Base-by-base conservation (phyloP, 2,888 invertebrate genomes). In the Drosophila pegasa region DNA sequence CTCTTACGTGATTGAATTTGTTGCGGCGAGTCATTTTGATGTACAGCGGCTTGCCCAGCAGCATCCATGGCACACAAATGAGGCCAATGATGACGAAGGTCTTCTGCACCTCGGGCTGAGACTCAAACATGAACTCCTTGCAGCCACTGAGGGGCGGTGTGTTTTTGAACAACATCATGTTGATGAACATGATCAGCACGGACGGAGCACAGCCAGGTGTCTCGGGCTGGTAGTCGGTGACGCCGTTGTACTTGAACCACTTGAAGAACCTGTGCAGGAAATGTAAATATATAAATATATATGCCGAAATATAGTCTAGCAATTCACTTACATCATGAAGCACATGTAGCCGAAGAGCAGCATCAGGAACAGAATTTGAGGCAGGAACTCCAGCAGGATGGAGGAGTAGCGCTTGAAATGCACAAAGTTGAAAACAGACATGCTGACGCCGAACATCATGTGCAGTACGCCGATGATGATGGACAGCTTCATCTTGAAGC, bases 401-500 rank as follows among this genome's bases (percentile, higher is more conserved):
- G 94, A 95, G 71, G 94, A 93, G 80, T 94, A 94, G 76, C 94
- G 95, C 83, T 94, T 94, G 93, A 96, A 96, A 93, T 96, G 95
- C 63, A 95, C 95, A 92, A 95, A 95, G 91, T 97, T 97, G 65
- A 95, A 93, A 45, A 96, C 95, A 77, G 95, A 96, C 93, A 98
- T 95, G 91, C 95, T 94, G 6, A 98, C 96, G 80, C 99, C 99
- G 91, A 98, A 98, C 69, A 97, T 94, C 99, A 99, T 99, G 93
- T 99, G 99, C 33, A 95, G 90, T 6, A 99, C 97, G 58, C 98
- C 99, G 81, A 98, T 95, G 69, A 98, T 97, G 60, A 99, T 97
- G 56, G 98, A 98, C 80, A 98, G 93, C 91, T 98, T 97, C 98
- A 98, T 99, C 93, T 99, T 99, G 93, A 96, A 98, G 0, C 98